Evolutionary conservation across 2,797 vertebrate genomes (phyloP).

Genomic region (Tenualosa thibaudeaui): DNA sequence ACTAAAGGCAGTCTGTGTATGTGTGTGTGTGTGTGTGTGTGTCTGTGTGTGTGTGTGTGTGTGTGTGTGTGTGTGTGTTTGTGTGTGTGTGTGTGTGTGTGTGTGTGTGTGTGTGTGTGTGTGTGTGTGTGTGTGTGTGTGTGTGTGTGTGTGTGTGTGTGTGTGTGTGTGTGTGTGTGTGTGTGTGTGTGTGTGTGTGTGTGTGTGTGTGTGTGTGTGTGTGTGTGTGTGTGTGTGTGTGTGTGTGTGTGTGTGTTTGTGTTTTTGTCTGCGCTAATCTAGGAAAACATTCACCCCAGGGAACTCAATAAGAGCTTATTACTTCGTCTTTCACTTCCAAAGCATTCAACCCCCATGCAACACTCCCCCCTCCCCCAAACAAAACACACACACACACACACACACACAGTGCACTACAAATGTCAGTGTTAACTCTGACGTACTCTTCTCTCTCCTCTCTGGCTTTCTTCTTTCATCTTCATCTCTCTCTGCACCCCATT

Average conservation of each 20-base stretch:
- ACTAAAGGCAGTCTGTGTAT: neutral
- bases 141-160: neutral
- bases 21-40: neutral
- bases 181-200: neutral
- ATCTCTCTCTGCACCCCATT: neutral
- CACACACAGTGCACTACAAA: neutral
- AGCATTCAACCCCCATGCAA: neutral
- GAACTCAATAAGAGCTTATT: constrained; percentile 41
- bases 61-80: neutral
- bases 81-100: neutral
- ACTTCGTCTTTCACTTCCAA: constrained; percentile 25
- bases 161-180: neutral
- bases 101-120: neutral
- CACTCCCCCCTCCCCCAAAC: neutral
- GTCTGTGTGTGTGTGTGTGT: neutral
- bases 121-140: neutral
- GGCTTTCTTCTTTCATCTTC: no score
- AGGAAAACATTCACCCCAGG: constrained; percentile 29
- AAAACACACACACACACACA: constrained; percentile 8
- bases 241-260: neutral
- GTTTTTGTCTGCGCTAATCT: constrained; percentile 19
- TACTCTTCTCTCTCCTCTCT: neutral
- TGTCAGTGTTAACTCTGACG: neutral
- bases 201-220: neutral
- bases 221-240: neutral